Evolutionary conservation across 2,888 invertebrate species (phyloP), one percentile per base, ranked within the genome.

Genomic region (Dioctria rufipes): DNA sequence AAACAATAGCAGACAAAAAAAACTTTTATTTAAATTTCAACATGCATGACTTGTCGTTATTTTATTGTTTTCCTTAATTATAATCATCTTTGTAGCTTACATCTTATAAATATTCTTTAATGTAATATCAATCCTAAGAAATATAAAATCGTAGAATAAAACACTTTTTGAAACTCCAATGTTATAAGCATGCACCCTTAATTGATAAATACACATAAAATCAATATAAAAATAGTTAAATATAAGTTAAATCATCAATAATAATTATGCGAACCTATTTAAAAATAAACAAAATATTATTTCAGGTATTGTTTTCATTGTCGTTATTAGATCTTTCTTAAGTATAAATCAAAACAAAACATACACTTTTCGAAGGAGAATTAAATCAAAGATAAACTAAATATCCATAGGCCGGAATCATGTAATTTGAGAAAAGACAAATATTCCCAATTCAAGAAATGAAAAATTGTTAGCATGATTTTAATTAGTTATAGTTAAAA

Each of bases 61-160:
- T 77, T 25, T 63, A 77, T 77, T 77, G 60, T 77, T 77, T 66
- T 46, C 77, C 77, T 77, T 77, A 77, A 77, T 77, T 77, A 63
- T 63, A 63, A 39, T 63, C 63, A 43, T 77, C 25, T 25, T 77
- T 77, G 60, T 63, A 63, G 61, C 63, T 77, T 77, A 77, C 49
- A 63, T 63, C 40, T 63, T 51, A 63, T n/a, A 25, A 25, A 25
- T 25, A 25, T 25, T 25, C 49, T 75, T 13, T 77, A 25, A 46
- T 63, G 58, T 63, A 77, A 63, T 63, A 77, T 61, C 63, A 77
- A 77, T 77, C 63, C 77, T 77, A 77, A 63, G 77, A 77, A 77
- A 77, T 77, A 77, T 77, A 77, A 77, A 77, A 77, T 77, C 77
- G 61, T 77, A 77, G 63, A 77, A 77, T 77, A 77, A 77, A 77